Base-by-base conservation (phyloP, 2,113 vertebrate species). In the Bubalus kerabau region DNA sequence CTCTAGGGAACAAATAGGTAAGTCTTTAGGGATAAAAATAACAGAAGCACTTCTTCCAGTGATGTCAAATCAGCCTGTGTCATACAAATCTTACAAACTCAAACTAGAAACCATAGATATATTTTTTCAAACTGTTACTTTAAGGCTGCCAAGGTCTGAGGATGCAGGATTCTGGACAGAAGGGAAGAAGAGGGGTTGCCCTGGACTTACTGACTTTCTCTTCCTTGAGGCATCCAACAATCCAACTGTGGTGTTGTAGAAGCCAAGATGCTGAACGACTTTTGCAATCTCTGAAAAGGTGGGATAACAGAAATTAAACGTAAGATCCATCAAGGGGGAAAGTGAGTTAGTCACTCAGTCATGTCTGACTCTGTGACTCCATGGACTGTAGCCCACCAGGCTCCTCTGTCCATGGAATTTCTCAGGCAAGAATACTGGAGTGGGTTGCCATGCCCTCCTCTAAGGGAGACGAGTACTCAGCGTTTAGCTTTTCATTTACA, bases 141-240 rank as follows among this genome's bases (percentile, higher is more conserved):
- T 15, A 76, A 87, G 19, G 11, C 28, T 32, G 30, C 24, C 11
- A 80, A n/a, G 17, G 2, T 26, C 12, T 14, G 6, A 62, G 46
- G 6, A n/a, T 54, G 54, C 30, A 86, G 67, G 43, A 64, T 57
- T 8, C 30, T 50, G 24, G 1, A 59, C 9, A 59, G 59, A 40
- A 74, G 24, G 11, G 15, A 64, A 91, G 10, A 21, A 40, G 19
- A 57, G 21, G 36, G 21, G 1, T 60, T 10, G 57, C 16, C 40
- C 15, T n/a, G 10, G 2, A 50, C 57, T 78, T 26, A 5, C 12
- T 30, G 21, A 15, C 0, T 43, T 5, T 24, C 8, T 40, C n/a
- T 82, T 43, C 4, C 26, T 76, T 48, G 13, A 46, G n/a, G 7
- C 16, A 59, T 52, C 40, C 40, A n/a, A 83, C 5, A 74, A 50